Evolutionary conservation across 2,888 invertebrate species (phyloP).

Genomic region (Xestia ashworthii): DNA sequence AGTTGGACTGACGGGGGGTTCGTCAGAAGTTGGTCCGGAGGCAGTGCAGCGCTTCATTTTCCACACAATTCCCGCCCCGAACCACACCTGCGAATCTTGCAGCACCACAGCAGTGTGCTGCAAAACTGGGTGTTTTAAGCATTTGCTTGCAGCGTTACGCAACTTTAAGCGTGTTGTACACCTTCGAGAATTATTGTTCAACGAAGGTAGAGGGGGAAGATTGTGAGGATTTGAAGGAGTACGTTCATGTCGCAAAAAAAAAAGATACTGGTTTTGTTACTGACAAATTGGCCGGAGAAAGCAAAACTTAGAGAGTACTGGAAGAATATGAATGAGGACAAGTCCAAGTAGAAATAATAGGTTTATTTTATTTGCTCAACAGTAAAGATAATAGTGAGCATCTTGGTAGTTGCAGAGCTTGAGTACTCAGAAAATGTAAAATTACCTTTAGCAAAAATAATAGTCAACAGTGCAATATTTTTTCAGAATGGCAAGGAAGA

Average conservation of each 20-base stretch:
- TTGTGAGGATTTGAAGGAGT: not conserved
- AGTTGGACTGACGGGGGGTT: not conserved
- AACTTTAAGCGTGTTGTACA: constrained; percentile 58
- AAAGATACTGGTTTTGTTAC: not conserved
- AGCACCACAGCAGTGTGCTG: not conserved
- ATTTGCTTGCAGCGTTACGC: constrained; percentile 55
- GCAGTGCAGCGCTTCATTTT: not conserved
- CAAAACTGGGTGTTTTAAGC: not conserved
- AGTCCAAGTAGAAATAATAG: not conserved
- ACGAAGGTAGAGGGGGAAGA: constrained; percentile 10
- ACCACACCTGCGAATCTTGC: not conserved
- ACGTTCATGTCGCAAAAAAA: not conserved
- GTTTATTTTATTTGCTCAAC: not conserved
- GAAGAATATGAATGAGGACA: not conserved
- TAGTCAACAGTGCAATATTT: no score
- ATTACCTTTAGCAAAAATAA: not conserved
- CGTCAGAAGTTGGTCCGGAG: not conserved
- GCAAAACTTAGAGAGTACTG: not conserved
- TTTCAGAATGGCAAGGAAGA: no score
- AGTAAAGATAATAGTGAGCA: not conserved
- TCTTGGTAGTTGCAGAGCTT: not conserved
- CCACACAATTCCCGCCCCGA: fast-evolving
- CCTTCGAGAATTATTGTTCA: constrained; percentile 57
- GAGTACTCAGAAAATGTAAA: not conserved
- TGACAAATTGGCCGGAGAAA: not conserved